Evolutionary conservation across 2,888 invertebrate genomes (phyloP), one percentile per base, ranked within the genome.

Genomic region (Cylloceria caligata): DNA sequence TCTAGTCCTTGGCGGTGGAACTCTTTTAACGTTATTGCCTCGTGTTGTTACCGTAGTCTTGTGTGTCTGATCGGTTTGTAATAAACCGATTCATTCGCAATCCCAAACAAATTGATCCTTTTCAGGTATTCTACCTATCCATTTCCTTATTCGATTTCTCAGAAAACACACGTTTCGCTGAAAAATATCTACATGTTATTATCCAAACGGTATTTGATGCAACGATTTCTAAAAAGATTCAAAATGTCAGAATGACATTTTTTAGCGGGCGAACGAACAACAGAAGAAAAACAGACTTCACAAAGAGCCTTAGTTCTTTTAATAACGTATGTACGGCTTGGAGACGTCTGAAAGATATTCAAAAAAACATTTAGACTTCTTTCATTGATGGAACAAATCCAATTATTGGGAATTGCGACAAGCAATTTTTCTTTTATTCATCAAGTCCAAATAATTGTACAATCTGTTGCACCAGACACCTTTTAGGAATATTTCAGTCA

Each of bases 1-100:
- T 60, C 16, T 30, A 6, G 57, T 57, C 57, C 5, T 49, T 27
- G 62, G 13, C 62, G 62, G 39, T 39, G 21, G 21, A 62, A 9
- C 16, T 62, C 3, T 39, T 21, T 62, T 9, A 62, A 42, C 3
- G 24, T 13, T 55, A 27, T 39, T 21, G 19, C 16, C 11, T 36
- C 62, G 39, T 11, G 27, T 1, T 13, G 0, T 11, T 55, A 13
- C 27, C 0, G 16, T 27, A 6, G 6, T 21, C 49, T 4, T 27
- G 1, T 27, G 2, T 0, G n/a, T 27, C 13, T 52, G 11, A 24
- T 52, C 24, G 52, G 13, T 21, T 52, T 52, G 11, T 16, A 13
- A 27, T 3, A n/a, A 24, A 34, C 13, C 16, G 13, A 34, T 30
- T 34, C 1, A 34, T 34, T 49, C 2, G 0, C 9, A 7, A 57